Base-by-base conservation (phyloP, 2,113 vertebrate species). In the Platysternon megacephalum region DNA sequence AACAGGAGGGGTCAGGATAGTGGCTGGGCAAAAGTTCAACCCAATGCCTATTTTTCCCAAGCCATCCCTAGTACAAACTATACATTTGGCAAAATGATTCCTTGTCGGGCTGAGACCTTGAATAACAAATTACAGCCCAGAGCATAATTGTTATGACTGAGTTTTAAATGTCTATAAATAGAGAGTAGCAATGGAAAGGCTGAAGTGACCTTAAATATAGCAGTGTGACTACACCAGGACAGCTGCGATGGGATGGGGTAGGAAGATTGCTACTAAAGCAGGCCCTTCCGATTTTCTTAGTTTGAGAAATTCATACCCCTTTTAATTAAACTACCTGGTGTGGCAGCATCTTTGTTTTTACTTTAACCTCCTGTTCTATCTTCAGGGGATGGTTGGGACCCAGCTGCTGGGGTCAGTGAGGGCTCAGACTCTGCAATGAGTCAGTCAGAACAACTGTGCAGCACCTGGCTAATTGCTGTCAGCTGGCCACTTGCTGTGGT, bases 241-340 rank as follows among this genome's bases (percentile, higher is more conserved):
- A 1, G 11, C 39, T 42, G 44, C 8, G 2, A 19, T 24, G 44
- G 3, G 22, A 2, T 21, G 5, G 22, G 14, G 49, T 21, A 32
- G 28, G 42, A 90, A 56, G 35, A 86, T 46, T 48, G 53, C 3
- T 32, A 32, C 4, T 28, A 32, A 32, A 46, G 65, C 35, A 28
- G 28, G 6, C 55, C 55, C 0, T 0, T 51, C 79, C 35, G 14
- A 51, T 21, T 80, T 4, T 65, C 74, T 39, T 72, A 19, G 65
- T 72, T 6, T 79, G 8, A 68, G 52, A 65, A 82, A 55, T 21
- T 11, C 17, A 11, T 11, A 42, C 26, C 14, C 12, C 52, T 46
- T 19, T 22, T 65, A 49, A 55, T 52, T 39, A 88, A 48, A 76
- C 81, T 17, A 32, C 19, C 16, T 76, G 12, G 26, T 82, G 12